Evolutionary conservation across 92 coral and sea anemone species (phyloP), one percentile per base, ranked within the genome.

Genomic region (Palythoa grandiflora): DNA sequence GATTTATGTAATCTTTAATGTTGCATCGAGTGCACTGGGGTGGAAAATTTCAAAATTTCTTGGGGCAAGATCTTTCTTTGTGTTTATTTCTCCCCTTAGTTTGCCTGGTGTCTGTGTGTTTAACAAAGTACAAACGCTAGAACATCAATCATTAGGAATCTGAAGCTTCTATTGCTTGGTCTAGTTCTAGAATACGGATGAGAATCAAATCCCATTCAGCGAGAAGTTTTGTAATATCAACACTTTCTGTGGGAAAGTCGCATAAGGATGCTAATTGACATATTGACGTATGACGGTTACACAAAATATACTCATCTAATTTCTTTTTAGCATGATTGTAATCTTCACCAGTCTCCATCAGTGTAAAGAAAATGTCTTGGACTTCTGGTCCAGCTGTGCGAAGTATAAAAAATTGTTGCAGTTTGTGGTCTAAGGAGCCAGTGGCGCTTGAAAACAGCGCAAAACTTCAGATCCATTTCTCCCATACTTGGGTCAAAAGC

Each of bases 381-480:
- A 28, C 28, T 28, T 28, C 28, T 28, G 28, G 44, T 17, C 88
- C 80, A 38, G 88, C 88, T 17, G 79, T 84, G 79, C 68, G 84
- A 44, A 84, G 88, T 65, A 84, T 0, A 48, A 84, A 55, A 36
- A 3, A 50, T 36, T 83, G 88, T 71, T 70, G n/a, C 75, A 70
- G 88, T 38, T 84, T 70, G 12, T 61, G 53, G 37, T 84, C 88
- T 71, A 16, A 36, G 75, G 9, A 63, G 52, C 88, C 88, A 21
- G 79, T 84, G 79, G 80, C 79, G 57, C 3, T 68, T 68, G 84
- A 66, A 68, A 84, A 84, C 79, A 84, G 75, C 54, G 35, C 79
- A 51, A 84, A 84, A 55, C 88, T 68, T 68, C 79, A 3, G 79
- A 65, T 44, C 88, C 88, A 84, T 72, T 68, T 84, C 60, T 61